Conservation (phyloP, 2,888 invertebrate genomes). For the Yponomeuta plumbellus region DNA sequence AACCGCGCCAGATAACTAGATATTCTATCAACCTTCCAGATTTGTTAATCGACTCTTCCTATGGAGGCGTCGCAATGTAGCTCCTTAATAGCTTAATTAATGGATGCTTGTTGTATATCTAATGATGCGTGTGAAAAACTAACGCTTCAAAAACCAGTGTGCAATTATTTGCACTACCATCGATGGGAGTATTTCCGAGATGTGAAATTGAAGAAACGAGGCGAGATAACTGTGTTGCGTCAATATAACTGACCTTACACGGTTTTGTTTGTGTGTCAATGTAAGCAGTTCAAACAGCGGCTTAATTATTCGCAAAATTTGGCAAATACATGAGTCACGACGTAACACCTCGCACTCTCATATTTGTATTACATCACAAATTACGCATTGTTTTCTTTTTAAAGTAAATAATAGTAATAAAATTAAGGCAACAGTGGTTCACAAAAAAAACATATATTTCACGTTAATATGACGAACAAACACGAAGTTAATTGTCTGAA, state of each 20-base stretch:
- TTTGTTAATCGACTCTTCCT: conserved; percentile 15
- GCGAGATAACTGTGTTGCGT: neutral
- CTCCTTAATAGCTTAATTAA: conserved; percentile 13
- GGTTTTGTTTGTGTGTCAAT: conserved; percentile 7
- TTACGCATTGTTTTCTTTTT: conserved; percentile 5
- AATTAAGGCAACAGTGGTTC: neutral
- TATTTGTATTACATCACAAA: neutral
- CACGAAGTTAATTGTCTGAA: conserved; percentile 5
- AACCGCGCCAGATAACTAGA: conserved; percentile 9
- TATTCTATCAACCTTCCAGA: conserved; percentile 12
- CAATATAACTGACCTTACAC: conserved; percentile 5
- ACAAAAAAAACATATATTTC: neutral
- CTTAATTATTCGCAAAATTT: conserved; percentile 6
- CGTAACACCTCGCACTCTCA: neutral
- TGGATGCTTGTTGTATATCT: conserved; percentile 7
- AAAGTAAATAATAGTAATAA: neutral
- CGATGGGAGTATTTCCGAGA: neutral
- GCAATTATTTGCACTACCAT: conserved; percentile 1
- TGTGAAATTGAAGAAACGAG: conserved; percentile 6
- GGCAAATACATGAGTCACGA: neutral
- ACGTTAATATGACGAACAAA: conserved; percentile 8
- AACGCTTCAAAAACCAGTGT: conserved; percentile 1
- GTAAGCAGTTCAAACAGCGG: conserved; percentile 5
- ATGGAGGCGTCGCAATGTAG: conserved; percentile 4
- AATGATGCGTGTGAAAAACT: conserved; percentile 11